Evolutionary conservation across 1,140 invertebrate species (phyloP).

Genomic region (Brachionus calyciflorus): DNA sequence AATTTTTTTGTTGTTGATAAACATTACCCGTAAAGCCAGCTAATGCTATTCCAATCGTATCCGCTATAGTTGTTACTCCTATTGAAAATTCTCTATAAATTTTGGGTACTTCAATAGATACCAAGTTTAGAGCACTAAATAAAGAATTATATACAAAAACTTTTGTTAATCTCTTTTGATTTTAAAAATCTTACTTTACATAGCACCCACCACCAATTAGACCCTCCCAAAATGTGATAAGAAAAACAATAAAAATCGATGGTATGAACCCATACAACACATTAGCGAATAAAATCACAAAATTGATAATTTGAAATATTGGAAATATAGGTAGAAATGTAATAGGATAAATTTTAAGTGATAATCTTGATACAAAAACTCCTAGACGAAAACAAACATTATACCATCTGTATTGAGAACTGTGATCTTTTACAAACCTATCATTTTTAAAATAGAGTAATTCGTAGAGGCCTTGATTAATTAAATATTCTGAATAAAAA

Average conservation of each 20-base stretch:
- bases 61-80: slow-evolving; percentile 70
- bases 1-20: slow-evolving; percentile 50
- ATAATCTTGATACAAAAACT: slow-evolving; percentile 81
- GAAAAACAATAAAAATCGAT: slow-evolving; percentile 72
- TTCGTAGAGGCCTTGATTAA: slow-evolving; percentile 82
- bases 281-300: slow-evolving; percentile 63
- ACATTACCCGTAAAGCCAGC: slow-evolving; percentile 61
- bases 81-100: slow-evolving; percentile 62
- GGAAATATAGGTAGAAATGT: slow-evolving; percentile 73
- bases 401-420: slow-evolving; percentile 67
- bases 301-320: slow-evolving; percentile 68
- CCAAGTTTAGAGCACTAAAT: slow-evolving; percentile 41
- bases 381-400: slow-evolving; percentile 72
- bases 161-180: not conserved
- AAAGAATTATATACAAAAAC: not conserved
- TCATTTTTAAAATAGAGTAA: slow-evolving; percentile 68
- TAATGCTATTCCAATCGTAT: slow-evolving; percentile 72
- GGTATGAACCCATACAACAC: slow-evolving; percentile 71
- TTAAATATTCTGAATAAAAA: slow-evolving; percentile 83
- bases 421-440: slow-evolving; percentile 65
- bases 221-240: slow-evolving; percentile 77
- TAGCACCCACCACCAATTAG: slow-evolving; percentile 77
- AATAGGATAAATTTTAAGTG: slow-evolving; percentile 72
- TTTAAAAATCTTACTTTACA: slow-evolving; percentile 74
- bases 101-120: slow-evolving; percentile 53